Evolutionary conservation across 2,797 vertebrate species (phyloP), one percentile per base, ranked within the genome.

Genomic region (Leptoclinus maculatus): DNA sequence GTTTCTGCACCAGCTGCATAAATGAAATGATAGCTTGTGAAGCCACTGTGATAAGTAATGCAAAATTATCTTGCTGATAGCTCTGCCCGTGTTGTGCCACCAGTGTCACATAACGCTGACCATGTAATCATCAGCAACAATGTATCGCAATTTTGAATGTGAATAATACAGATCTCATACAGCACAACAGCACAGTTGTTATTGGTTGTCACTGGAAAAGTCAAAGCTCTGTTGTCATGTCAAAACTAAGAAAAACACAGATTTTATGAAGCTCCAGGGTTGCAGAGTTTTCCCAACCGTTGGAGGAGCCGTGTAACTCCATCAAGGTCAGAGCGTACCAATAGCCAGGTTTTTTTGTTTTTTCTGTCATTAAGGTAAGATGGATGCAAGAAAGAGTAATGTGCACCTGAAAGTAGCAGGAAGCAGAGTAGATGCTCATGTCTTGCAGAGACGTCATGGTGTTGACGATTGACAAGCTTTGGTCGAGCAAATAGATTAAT

Each of bases 241-340:
- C 29, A 57, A 21, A 74, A 47, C 7, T 23, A 47, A n/a, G 27
- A 81, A 75, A 76, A 72, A 43, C 25, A 53, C 39, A 68, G 29
- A 74, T 83, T 90, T 85, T 82, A 79, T 83, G 71, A 72, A 74
- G 34, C 68, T 77, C 19, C 51, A 54, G 27, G 19, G 41, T 57
- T 78, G 49, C 32, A 75, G 60, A 36, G 25, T 49, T 75, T 73
- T 66, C 38, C 29, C 64, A 45, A 8, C 58, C 39, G 76, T 73
- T 76, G 73, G 71, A 36, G n/a, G 32, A 84, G 38, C 9, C 1
- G 34, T 45, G 53, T 74, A 82, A 80, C 82, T 69, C 43, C 17
- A 74, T 83, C 77, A 83, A 88, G 75, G 79, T 86, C 64, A 73
- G 68, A 75, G 29, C 21, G 53, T n/a, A 66, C 25, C 79, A 74